Base-by-base conservation (phyloP, 2,113 vertebrate species). In the Osmerus mordax region DNA sequence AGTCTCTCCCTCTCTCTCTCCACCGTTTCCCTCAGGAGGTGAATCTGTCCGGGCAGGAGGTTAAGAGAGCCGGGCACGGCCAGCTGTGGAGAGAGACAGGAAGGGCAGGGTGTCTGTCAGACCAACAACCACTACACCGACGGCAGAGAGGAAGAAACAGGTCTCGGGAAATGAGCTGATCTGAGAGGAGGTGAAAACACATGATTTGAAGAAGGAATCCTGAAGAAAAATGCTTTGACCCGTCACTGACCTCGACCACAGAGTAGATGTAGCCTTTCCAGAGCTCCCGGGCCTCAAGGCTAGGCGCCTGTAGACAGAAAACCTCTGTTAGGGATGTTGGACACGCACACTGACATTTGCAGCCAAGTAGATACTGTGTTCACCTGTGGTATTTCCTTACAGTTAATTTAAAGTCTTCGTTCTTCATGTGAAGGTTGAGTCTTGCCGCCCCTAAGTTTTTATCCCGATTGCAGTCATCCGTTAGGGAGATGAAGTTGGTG, bases 221-320 rank as follows among this genome's bases (percentile, higher is more conserved):
- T 8, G 9, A 47, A 47, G 41, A 11, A 47, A 47, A 47, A 47
- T 11, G 9, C 18, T 68, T 68, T 18, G 29, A 21, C 18, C 16
- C 13, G 2, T 14, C 23, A 79, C 63, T 62, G 47, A 96, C 96
- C 90, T 94, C 73, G 2, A 88, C 70, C 71, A 95, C 88, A 0
- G 93, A 91, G 41, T 89, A 54, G 78, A 96, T 94, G 64, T 81
- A 94, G 0, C 93, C 94, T 67, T 94, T 93, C 96, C 96, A 96
- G 64, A 94, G 83, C 77, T 96, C 95, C 0, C 91, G 91, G 0
- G 83, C 74, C 63, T 96, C 95, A 72, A 90, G 28, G 41, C 77
- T 95, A 0, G 93, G 89, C 0, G 68, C 87, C 96, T 96, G 67
- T 0, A 51, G 19, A 25, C 3, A 47, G 5, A 47, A 36, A 47